Conservation (phyloP, 2,113 vertebrate species). For the Megaptera novaeangliae region DNA sequence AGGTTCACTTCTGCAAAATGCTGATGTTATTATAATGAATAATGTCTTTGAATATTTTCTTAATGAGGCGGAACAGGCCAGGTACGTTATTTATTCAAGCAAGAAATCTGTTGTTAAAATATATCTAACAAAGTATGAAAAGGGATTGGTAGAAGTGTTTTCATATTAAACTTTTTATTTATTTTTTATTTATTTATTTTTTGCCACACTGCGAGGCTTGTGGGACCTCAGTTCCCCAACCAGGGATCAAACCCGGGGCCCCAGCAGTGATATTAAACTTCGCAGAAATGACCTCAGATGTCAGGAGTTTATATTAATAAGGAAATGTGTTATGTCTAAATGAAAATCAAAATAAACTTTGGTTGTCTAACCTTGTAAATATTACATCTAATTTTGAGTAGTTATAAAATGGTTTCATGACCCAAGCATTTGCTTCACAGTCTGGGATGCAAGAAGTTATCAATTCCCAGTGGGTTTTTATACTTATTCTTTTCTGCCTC, state of each 20-base stretch:
- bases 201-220: background rate
- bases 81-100: slow-evolving; percentile 80
- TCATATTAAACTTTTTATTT: slow-evolving; percentile 44
- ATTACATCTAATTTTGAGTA: background rate
- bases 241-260: background rate
- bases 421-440: background rate
- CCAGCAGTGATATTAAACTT: background rate
- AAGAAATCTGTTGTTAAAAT: slow-evolving; percentile 65
- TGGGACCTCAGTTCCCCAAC: background rate
- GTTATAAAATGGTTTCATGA: background rate
- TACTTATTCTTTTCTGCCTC: background rate
- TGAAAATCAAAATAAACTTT: slow-evolving; percentile 8
- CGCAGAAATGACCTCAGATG: slow-evolving; percentile 3
- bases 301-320: slow-evolving; percentile 27
- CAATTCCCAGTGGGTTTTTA: background rate
- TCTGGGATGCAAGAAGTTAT: background rate
- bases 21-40: slow-evolving; percentile 94
- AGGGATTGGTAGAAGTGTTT: background rate
- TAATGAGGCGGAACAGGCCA: slow-evolving; percentile 87
- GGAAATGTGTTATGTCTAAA: background rate
- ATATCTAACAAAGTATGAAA: background rate
- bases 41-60: slow-evolving; percentile 98
- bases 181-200: background rate
- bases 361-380: background rate
- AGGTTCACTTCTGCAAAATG: slow-evolving; percentile 84